Base-by-base conservation (phyloP, 1,140 invertebrate genomes). In the Andrena cerasifolii region DNA sequence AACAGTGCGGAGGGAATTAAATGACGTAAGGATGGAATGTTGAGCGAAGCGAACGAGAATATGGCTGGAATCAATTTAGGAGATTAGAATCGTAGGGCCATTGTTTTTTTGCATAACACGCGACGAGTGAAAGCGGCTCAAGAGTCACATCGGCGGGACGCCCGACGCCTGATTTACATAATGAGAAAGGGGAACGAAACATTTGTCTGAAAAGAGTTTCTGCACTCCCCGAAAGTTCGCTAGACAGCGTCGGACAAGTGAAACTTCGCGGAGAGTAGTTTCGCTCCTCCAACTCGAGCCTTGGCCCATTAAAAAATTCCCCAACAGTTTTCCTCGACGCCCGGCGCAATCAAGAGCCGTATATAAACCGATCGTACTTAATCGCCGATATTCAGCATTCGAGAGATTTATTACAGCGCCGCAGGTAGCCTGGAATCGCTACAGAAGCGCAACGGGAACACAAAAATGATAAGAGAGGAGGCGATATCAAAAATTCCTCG, bases 401-500 rank as follows among this genome's bases (percentile, higher is more conserved):
- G n/a, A n/a, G n/a, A n/a, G n/a, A n/a, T n/a, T n/a, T n/a, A n/a
- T n/a, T n/a, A n/a, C n/a, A n/a, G n/a, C n/a, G n/a, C n/a, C n/a
- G n/a, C n/a, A n/a, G 31, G n/a, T 16, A 24, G 3, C 1, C n/a
- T 3, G 2, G 24, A 63, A 51, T 36, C 47, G n/a, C 16, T 43
- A 36, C 36, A 16, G 33, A 21, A 47, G n/a, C 5, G 1, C 21
- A 21, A 24, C 36, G 1, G 40, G 0, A 31, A 26, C 33, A 12
- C 8, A 49, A 58, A 59, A 59, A 18, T 36, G 49, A 24, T 5
- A 28, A 5, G 31, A 43, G 16, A 31, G 26, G 40, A 6, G 21
- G 12, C 7, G 12, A 14, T 31, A 33, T 76, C 31, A 76, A 68
- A 76, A 67, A 76, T 76, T 68, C 65, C 53, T 28, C 16, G 28